phyloP scores from a whole-genome alignment of 2,888 invertebrate species.

The Meteorus colon region DNA sequence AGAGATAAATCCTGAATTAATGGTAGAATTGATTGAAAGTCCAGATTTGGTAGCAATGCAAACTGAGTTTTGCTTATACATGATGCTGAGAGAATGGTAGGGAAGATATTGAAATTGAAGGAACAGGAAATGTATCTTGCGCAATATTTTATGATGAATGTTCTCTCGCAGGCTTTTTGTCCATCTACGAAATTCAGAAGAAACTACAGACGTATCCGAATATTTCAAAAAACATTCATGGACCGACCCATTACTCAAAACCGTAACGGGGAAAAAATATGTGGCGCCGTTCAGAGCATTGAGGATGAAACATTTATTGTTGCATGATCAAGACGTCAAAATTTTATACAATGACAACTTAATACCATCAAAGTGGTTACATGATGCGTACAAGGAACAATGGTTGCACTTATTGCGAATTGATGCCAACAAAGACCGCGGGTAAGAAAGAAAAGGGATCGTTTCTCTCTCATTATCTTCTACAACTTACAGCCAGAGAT shows the following conservation, averaged over 20 bases:
- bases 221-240: constrained; percentile 67
- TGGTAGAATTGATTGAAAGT: constrained; percentile 79
- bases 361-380: constrained; percentile 81
- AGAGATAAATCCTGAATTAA: constrained; percentile 80
- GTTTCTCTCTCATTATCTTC: constrained; percentile 9
- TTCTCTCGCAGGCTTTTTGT: constrained; percentile 63
- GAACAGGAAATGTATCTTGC: not conserved
- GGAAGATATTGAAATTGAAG: constrained; percentile 9
- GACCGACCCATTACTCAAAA: constrained; percentile 76
- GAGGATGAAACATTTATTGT: constrained; percentile 80
- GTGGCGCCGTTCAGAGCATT: constrained; percentile 79
- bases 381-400: constrained; percentile 78
- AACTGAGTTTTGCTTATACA: constrained; percentile 85
- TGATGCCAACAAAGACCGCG: constrained; percentile 82
- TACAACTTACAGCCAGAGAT: constrained; percentile 25
- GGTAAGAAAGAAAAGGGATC: constrained; percentile 74
- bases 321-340: constrained; percentile 82
- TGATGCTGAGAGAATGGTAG: constrained; percentile 81
- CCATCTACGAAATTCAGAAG: constrained; percentile 61
- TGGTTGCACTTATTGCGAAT: constrained; percentile 82
- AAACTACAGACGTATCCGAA: constrained; percentile 63
- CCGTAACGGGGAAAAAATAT: constrained; percentile 77
- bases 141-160: constrained; percentile 1
- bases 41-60: constrained; percentile 83
- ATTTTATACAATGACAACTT: constrained; percentile 81